These are phyloP conservation scores for Hirtodrosophila duncani DNA, from an alignment of 2,888 invertebrate species.

Conservation along the genomic window DNA sequence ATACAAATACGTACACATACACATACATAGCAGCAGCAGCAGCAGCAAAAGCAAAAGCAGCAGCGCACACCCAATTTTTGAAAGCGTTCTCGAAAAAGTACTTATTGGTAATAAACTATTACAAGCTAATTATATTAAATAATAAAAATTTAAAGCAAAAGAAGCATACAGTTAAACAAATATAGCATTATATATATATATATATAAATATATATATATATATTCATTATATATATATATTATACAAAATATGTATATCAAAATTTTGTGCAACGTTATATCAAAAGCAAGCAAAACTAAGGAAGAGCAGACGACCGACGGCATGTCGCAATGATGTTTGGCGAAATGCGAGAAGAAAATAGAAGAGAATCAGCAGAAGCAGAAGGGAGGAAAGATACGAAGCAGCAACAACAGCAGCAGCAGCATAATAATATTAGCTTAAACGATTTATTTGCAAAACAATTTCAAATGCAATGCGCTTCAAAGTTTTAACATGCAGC, in stretches of 20 bases:
- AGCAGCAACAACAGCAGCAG: too few relatives aligned
- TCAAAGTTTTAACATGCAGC: too few relatives aligned
- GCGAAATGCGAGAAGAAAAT: too few relatives aligned
- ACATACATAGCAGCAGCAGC: background rate
- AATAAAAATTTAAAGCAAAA: too few relatives aligned
- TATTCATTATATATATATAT: slow-evolving; percentile 23
- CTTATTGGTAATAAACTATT: slow-evolving; percentile 9
- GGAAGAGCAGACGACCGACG: background rate
- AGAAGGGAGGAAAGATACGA: too few relatives aligned
- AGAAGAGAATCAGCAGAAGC: too few relatives aligned
- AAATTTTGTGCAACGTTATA: slow-evolving; percentile 67
- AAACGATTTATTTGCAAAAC: too few relatives aligned
- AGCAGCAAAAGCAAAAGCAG: background rate
- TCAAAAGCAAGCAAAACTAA: slow-evolving; percentile 47
- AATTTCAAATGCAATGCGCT: too few relatives aligned
- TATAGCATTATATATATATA: slow-evolving; percentile 34
- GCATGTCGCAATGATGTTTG: slow-evolving; percentile 20
- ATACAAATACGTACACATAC: slow-evolving; percentile 1
- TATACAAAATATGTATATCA: slow-evolving; percentile 28
- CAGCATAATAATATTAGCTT: too few relatives aligned
- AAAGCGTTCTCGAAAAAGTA: too few relatives aligned
- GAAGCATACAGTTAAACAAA: slow-evolving; percentile 43
- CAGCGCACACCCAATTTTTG: too few relatives aligned
- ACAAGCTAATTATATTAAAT: slow-evolving; percentile 41
- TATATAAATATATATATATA: slow-evolving; percentile 24